Conservation (phyloP, 2,113 vertebrate species). For the Bettongia penicillata region DNA sequence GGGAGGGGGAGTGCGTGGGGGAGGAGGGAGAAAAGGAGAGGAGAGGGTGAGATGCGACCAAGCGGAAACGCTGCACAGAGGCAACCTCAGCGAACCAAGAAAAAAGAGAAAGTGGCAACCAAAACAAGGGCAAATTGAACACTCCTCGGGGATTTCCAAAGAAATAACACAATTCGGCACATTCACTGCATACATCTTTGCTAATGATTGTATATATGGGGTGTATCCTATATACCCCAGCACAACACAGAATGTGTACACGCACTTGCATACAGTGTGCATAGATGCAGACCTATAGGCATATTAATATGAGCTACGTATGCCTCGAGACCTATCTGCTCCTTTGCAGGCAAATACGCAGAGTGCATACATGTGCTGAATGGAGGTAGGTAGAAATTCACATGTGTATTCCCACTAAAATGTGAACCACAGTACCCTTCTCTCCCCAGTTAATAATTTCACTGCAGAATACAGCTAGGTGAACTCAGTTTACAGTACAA, state of each 20-base stretch:
- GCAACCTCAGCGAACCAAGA: constrained; percentile 86
- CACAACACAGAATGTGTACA: background rate
- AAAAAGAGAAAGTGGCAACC: constrained; percentile 89
- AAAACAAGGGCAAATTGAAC: constrained; percentile 90
- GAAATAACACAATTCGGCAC: constrained; percentile 80
- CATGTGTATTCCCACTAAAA: background rate
- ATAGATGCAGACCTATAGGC: background rate
- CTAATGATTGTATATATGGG: constrained; percentile 58
- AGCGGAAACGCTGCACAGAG: constrained; percentile 87
- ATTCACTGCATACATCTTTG: constrained; percentile 73
- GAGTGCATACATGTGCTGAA: background rate
- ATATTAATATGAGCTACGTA: background rate
- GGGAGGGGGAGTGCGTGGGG: constrained; percentile 71
- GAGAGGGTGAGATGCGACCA: constrained; percentile 79
- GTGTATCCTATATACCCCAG: constrained; percentile 34
- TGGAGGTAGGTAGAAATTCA: background rate
- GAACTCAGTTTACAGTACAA: constrained; percentile 25
- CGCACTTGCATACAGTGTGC: background rate
- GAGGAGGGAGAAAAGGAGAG: constrained; percentile 78
- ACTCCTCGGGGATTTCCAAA: constrained; percentile 84
- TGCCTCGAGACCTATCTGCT: background rate
- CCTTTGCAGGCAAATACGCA: background rate
- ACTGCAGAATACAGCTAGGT: background rate
- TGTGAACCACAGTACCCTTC: background rate
- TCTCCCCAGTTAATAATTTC: background rate